Evolutionary conservation across 2,113 vertebrate species (phyloP).

Genomic region (Clarias batrachus): DNA sequence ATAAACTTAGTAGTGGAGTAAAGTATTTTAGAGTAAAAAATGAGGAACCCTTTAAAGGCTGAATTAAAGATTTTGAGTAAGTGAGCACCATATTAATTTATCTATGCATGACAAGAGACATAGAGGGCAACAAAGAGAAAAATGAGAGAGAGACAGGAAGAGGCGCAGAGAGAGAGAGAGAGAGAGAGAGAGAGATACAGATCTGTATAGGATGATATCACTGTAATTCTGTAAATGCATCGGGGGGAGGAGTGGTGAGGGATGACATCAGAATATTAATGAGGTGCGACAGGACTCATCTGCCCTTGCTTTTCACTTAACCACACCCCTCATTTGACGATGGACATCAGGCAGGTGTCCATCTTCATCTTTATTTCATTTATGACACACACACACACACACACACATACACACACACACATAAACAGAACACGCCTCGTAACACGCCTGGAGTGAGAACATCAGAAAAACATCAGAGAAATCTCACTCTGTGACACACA

Average conservation of each 20-base stretch:
- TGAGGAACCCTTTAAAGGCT: not conserved
- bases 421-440: not conserved
- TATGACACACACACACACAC: not conserved
- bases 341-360: conserved; percentile 5
- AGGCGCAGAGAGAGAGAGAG: not conserved
- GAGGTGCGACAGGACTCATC: conserved; percentile 27
- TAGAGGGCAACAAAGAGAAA: not conserved
- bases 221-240: conserved; percentile 47
- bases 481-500: not conserved
- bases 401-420: conserved; percentile 24
- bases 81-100: not conserved
- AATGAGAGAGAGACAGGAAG: not conserved
- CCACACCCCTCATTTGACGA: conserved; percentile 16
- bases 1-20: not conserved
- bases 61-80: not conserved
- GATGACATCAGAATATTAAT: conserved; percentile 59
- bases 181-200: conserved; percentile 22
- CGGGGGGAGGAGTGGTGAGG: conserved; percentile 11
- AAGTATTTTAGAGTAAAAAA: not conserved
- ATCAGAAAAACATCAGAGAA: not conserved
- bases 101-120: not conserved
- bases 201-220: conserved; percentile 54
- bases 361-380: conserved; percentile 9
- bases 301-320: conserved; percentile 25
- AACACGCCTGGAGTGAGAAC: conserved; percentile 25